Conservation (phyloP, 2,113 vertebrate genomes). For the Catharus fuscescens region DNA sequence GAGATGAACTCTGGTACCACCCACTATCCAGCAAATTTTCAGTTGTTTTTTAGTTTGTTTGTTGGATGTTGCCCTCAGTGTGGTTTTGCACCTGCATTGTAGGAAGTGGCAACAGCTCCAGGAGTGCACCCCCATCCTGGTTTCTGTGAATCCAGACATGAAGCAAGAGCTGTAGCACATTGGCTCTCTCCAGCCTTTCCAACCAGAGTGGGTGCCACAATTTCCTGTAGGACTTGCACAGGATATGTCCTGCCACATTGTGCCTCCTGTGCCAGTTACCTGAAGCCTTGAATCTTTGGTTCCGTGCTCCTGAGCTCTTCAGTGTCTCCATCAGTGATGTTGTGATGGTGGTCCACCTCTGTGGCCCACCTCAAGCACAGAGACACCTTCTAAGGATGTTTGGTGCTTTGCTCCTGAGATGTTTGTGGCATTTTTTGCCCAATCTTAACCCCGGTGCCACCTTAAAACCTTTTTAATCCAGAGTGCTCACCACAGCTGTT, state of each 20-base stretch:
- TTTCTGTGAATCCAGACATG: neutral
- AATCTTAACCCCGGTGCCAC: neutral
- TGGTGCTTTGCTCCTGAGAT: neutral
- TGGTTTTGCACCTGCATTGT: neutral
- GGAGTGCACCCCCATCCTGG: neutral
- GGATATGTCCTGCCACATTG: accelerated
- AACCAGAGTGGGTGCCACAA: neutral
- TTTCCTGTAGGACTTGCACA: neutral
- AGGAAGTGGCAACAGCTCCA: neutral
- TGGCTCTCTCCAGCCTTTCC: neutral
- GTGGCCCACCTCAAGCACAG: neutral
- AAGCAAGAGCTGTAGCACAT: neutral
- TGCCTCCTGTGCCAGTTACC: neutral
- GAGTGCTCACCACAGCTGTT: neutral
- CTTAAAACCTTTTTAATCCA: neutral
- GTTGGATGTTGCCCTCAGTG: neutral
- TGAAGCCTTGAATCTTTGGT: neutral
- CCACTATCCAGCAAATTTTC: neutral
- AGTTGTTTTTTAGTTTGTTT: neutral
- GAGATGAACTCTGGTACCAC: neutral
- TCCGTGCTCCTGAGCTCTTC: neutral
- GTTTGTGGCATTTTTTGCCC: neutral
- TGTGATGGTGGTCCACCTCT: neutral
- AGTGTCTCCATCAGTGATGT: neutral
- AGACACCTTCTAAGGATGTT: neutral